Percentiles rank a stretch among this genome's conserved stretches.
phyloP scores from a whole-genome alignment of 2,888 invertebrate genomes.

The Brassicogethes aeneus region DNA sequence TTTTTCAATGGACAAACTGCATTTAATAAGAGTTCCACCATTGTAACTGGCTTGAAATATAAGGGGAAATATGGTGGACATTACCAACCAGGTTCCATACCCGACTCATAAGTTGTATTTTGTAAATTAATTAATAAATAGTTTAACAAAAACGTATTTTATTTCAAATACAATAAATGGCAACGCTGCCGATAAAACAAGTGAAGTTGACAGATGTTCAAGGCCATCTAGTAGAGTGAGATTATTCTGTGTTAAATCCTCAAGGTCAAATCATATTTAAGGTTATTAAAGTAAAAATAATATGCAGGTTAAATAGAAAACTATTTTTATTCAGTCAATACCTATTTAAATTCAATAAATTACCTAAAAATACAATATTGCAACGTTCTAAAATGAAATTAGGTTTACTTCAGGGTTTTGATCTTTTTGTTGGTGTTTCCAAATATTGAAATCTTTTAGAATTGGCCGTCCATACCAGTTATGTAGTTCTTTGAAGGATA shows the following conservation, averaged over 20 bases:
- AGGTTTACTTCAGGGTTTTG: too few relatives aligned
- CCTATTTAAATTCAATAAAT: too few relatives aligned
- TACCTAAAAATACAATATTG: too few relatives aligned
- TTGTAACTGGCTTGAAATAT: conserved; percentile 75
- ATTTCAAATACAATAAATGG: not conserved
- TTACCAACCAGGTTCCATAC: conserved; percentile 42
- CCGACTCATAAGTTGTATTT: not conserved
- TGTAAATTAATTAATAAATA: not conserved
- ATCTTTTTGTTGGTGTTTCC: conserved; percentile 54
- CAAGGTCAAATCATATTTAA: too few relatives aligned
- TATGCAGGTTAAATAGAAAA: too few relatives aligned
- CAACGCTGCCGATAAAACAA: too few relatives aligned
- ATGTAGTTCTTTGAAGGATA: conserved; percentile 63
- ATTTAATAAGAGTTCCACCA: conserved; percentile 74
- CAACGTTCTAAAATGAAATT: too few relatives aligned
- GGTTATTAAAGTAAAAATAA: too few relatives aligned
- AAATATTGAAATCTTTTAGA: conserved; percentile 56
- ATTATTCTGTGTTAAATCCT: too few relatives aligned
- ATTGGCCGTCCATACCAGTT: conserved; percentile 59
- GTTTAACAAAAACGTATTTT: not conserved
- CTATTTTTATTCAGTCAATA: too few relatives aligned
- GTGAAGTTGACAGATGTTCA: too few relatives aligned
- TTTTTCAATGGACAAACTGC: conserved; percentile 71
- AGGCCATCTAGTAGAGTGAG: too few relatives aligned
- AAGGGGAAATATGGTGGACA: conserved; percentile 73